Percentiles rank a stretch among this genome's conserved stretches.
Conservation (phyloP, 2,888 invertebrate species). For the Tyria jacobaeae region DNA sequence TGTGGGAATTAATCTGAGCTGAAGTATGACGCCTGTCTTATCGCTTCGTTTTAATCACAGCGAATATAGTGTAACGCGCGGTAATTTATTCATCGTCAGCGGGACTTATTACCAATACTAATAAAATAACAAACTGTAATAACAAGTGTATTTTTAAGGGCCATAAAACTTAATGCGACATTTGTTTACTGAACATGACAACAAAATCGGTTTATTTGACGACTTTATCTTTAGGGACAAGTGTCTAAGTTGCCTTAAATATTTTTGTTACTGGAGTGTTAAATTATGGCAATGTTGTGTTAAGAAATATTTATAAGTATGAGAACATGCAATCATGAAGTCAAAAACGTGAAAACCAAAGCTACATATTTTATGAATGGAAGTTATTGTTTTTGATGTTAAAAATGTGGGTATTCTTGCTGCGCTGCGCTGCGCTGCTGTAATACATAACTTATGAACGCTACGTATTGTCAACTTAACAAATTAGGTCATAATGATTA, state of each 20-base stretch:
- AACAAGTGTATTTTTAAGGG: neutral
- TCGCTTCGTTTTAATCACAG: slow-evolving; percentile 20
- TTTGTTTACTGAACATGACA: neutral
- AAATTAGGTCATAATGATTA: too few relatives aligned
- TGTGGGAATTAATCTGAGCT: slow-evolving; percentile 24
- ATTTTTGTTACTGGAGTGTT: neutral
- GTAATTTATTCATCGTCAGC: slow-evolving; percentile 12
- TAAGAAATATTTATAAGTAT: too few relatives aligned
- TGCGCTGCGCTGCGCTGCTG: too few relatives aligned
- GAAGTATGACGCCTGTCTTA: slow-evolving; percentile 18
- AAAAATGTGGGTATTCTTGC: too few relatives aligned
- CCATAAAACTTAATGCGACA: neutral
- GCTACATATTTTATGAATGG: too few relatives aligned
- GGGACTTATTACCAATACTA: slow-evolving; percentile 11
- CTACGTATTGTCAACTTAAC: too few relatives aligned
- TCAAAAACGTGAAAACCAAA: too few relatives aligned
- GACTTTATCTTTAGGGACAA: neutral
- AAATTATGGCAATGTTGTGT: too few relatives aligned
- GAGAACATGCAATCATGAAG: too few relatives aligned
- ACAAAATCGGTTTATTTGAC: neutral
- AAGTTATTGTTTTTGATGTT: too few relatives aligned
- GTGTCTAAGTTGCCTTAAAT: neutral
- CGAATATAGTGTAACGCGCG: slow-evolving; percentile 7
- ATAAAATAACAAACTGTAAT: neutral
- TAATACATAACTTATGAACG: too few relatives aligned